Evolutionary conservation across 2,888 invertebrate genomes (phyloP).

Genomic region (Mesochorus sp.): DNA sequence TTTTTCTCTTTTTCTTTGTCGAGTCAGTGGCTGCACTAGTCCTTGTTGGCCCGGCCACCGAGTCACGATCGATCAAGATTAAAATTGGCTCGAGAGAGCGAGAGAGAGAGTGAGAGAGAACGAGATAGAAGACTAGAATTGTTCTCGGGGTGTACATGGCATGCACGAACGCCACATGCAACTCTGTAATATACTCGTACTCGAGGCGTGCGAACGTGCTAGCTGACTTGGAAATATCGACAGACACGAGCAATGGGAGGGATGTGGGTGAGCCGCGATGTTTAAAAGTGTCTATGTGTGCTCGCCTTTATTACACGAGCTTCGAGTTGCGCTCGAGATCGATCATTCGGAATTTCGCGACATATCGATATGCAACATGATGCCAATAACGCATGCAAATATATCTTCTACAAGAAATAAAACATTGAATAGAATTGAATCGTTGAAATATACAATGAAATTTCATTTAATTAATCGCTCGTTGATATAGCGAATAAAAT

Average conservation of each 20-base stretch:
- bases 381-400: conserved; percentile 7
- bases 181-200: conserved; percentile 2
- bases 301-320: conserved; percentile 8
- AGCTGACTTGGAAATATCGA: conserved; percentile 43
- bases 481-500: too few relatives aligned
- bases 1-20: not conserved
- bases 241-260: conserved; percentile 3
- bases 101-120: not conserved
- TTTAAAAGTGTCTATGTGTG: not conserved
- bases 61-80: conserved; percentile 68
- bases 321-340: conserved; percentile 36
- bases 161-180: not conserved
- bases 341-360: conserved; percentile 37
- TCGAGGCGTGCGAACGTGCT: conserved; percentile 30
- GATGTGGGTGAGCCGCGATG: too few relatives aligned
- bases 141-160: not conserved
- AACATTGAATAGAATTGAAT: too few relatives aligned
- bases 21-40: conserved; percentile 3
- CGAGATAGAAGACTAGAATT: not conserved
- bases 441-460: not conserved
- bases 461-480: not conserved
- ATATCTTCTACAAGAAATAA: not conserved
- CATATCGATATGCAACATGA: not conserved
- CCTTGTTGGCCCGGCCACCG: conserved; percentile 44
- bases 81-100: conserved; percentile 49